Conservation (phyloP, 2,888 invertebrate genomes). For the Augochlorella aurata region DNA sequence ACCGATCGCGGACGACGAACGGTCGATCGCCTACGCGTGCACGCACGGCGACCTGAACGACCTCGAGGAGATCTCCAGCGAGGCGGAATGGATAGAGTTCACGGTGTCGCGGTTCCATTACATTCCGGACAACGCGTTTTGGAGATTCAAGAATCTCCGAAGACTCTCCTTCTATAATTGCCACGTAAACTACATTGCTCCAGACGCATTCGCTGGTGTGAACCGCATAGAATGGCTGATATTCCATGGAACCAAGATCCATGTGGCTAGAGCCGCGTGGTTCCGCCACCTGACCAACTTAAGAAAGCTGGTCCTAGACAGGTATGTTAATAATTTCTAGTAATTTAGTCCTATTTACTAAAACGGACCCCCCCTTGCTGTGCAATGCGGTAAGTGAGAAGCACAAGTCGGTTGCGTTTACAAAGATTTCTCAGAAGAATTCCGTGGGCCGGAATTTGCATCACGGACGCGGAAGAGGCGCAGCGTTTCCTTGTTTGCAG, state of each 20-base stretch:
- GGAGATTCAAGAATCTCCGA: slow-evolving; percentile 64
- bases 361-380: neutral
- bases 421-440: slow-evolving; percentile 27
- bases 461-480: slow-evolving; percentile 30
- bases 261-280: slow-evolving; percentile 61
- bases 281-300: slow-evolving; percentile 66
- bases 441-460: slow-evolving; percentile 44
- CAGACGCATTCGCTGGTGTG: slow-evolving; percentile 70
- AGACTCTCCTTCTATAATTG: slow-evolving; percentile 74
- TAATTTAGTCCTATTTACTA: neutral
- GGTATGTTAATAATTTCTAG: slow-evolving; percentile 36
- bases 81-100: slow-evolving; percentile 75
- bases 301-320: slow-evolving; percentile 65
- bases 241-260: slow-evolving; percentile 68
- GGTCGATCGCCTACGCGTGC: slow-evolving; percentile 73
- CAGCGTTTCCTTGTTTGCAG: slow-evolving; percentile 29
- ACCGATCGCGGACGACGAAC: slow-evolving; percentile 61
- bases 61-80: slow-evolving; percentile 65
- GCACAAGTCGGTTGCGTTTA: neutral
- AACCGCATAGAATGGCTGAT: slow-evolving; percentile 69
- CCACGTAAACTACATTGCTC: slow-evolving; percentile 61
- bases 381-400: neutral
- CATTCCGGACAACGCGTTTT: slow-evolving; percentile 68
- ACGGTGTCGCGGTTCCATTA: slow-evolving; percentile 69
- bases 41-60: slow-evolving; percentile 67